These are phyloP conservation scores for Vollenhovia emeryi DNA, from an alignment of 1,140 invertebrate species.

Conservation along the genomic window DNA sequence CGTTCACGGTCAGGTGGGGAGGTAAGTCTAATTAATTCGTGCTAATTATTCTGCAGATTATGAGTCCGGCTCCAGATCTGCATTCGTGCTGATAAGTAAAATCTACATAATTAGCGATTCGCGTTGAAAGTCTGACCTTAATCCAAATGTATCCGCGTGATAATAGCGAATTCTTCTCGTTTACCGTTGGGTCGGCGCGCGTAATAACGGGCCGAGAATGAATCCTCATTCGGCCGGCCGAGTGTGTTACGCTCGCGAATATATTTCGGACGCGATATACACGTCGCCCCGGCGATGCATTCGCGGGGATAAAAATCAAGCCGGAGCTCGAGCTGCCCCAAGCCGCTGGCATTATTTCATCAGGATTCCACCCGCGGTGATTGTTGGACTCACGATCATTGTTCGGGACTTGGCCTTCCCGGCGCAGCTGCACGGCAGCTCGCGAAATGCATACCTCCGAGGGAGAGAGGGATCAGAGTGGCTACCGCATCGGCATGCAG, in stretches of 20 bases:
- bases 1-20: not conserved
- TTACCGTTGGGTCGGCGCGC: not conserved
- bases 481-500: slow-evolving; percentile 54
- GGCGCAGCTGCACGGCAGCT: slow-evolving; percentile 39
- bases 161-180: not conserved
- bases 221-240: not conserved
- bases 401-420: slow-evolving; percentile 26
- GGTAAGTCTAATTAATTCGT: slow-evolving; percentile 16
- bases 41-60: slow-evolving; percentile 30
- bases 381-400: slow-evolving; percentile 45
- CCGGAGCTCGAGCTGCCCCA: not conserved
- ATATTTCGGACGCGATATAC: slow-evolving; percentile 15
- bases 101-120: slow-evolving; percentile 11
- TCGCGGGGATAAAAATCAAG: slow-evolving; percentile 39
- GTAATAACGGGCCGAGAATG: not conserved
- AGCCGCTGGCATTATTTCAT: slow-evolving; percentile 39
- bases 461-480: slow-evolving; percentile 21
- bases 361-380: slow-evolving; percentile 50
- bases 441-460: slow-evolving; percentile 55
- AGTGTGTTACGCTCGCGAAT: not conserved
- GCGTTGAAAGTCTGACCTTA: not conserved
- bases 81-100: slow-evolving; percentile 16
- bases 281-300: not conserved
- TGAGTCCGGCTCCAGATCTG: not conserved
- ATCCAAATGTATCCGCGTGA: slow-evolving; percentile 14